A percentile compares a stretch with the other conserved stretches of the same genome.
Evolutionary conservation across 1,140 invertebrate genomes (phyloP).

Genomic region (Magallana ariakensis): DNA sequence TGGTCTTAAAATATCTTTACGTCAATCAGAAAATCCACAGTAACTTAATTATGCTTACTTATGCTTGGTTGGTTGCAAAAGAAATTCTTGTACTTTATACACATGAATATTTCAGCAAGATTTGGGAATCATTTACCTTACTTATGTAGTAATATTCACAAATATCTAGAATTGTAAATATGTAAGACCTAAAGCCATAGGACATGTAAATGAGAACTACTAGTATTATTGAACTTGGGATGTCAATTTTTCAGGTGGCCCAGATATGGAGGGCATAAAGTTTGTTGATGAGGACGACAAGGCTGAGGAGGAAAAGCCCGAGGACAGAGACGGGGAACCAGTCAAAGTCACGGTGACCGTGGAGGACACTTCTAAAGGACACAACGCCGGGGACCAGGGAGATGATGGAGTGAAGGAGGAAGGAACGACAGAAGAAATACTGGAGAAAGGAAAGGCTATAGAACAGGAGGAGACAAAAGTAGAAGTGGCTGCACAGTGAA

Average conservation of each 20-base stretch:
- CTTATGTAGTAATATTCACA: too few relatives aligned
- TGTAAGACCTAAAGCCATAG: too few relatives aligned
- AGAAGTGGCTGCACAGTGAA: conserved; percentile 40
- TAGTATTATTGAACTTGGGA: too few relatives aligned
- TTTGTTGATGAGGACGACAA: conserved; percentile 48
- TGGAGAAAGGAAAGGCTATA: neutral
- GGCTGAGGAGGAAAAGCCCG: conserved; percentile 43
- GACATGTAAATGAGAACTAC: too few relatives aligned
- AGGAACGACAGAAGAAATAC: conserved; percentile 32
- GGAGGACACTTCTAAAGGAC: neutral
- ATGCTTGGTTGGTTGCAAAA: too few relatives aligned
- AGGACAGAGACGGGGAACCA: conserved; percentile 43
- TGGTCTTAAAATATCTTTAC: too few relatives aligned
- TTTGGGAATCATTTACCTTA: too few relatives aligned
- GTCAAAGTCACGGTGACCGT: neutral
- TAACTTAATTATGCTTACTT: too few relatives aligned
- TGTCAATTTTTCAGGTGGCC: neutral
- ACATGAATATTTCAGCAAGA: too few relatives aligned
- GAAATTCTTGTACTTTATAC: too few relatives aligned
- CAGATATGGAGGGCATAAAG: conserved; percentile 43
- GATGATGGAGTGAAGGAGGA: conserved; percentile 41
- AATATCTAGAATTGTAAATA: too few relatives aligned
- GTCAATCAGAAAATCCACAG: too few relatives aligned
- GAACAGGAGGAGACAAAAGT: conserved; percentile 24
- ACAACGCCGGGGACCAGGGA: neutral